Evolutionary conservation across 2,797 vertebrate genomes (phyloP).

Genomic region (Rachycentron canadum): DNA sequence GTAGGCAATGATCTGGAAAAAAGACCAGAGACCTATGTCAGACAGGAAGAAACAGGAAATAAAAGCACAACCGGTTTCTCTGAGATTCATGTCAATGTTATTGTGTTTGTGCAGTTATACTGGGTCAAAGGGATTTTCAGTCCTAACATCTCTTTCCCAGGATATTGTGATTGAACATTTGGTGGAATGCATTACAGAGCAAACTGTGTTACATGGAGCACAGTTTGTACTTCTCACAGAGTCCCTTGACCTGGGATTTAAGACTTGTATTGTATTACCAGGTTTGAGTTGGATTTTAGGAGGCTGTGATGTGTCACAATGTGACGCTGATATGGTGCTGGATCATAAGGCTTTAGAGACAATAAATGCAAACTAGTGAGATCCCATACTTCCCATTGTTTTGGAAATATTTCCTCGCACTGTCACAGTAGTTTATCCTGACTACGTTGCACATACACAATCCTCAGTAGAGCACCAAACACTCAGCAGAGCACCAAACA

Average conservation of each 20-base stretch:
- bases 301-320: background rate
- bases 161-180: constrained; percentile 35
- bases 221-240: constrained; percentile 13
- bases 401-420: too few species aligned
- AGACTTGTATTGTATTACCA: background rate
- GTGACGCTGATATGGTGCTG: background rate
- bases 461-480: too few species aligned
- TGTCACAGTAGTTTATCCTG: too few species aligned
- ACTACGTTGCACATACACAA: too few species aligned
- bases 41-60: background rate
- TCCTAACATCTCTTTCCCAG: constrained; percentile 28
- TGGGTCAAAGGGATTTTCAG: constrained; percentile 32
- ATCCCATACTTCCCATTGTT: background rate
- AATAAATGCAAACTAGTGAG: background rate
- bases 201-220: constrained; percentile 9
- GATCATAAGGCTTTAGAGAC: background rate
- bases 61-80: background rate
- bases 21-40: background rate
- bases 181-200: constrained; percentile 3
- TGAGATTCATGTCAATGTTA: constrained; percentile 1
- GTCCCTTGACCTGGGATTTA: background rate
- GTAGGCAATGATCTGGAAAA: constrained; percentile 87
- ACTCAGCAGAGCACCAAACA: too few species aligned
- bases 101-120: background rate
- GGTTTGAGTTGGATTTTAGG: background rate